Base-by-base conservation (phyloP, 2,888 invertebrate genomes). In the Philaethria dido region DNA sequence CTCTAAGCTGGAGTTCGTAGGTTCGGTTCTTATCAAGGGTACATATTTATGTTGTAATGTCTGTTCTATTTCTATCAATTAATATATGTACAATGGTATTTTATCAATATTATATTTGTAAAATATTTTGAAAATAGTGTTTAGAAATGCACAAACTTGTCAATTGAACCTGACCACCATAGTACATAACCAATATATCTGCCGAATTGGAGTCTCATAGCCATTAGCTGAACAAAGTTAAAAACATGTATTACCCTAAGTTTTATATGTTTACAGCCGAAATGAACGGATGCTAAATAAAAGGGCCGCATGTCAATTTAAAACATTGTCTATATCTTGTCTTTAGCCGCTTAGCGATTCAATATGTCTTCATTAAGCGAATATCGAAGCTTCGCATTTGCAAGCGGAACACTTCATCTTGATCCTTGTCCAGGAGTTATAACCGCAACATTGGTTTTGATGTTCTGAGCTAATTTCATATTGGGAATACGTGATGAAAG, bases 281-380 rank as follows among this genome's bases (percentile, higher is more conserved):
- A 70, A 55, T 69, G 52, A 62, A 61, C 64, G 66, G 62, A 64
- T 62, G 66, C 59, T 45, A 59, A 62, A 71, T 71, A 86, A 86
- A 89, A 86, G 85, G 78, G 76, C 86, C 86, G 85, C 88, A 84
- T 75, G 88, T 89, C 91, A 90, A 88, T 90, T 89, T 89, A 87
- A 77, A 87, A 84, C 88, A 86, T 88, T 85, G 89, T 84, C 86
- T 88, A 89, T 87, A 87, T 86, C 82, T 87, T 87, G 87, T 86
- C 88, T 80, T 82, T 83, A 78, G 85, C 85, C 86, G 88, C 83
- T 89, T 86, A 83, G 87, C 89, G 88, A 89, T 89, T 91, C 92
- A 92, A 92, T 92, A 92, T 92, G 92, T 92, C 92, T 92, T 92
- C 92, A 92, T 92, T 92, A 92, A 89, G 87, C 77, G 88, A 86